phyloP scores from a whole-genome alignment of 2,797 vertebrate species.

The Sebastolobus alascanus region DNA sequence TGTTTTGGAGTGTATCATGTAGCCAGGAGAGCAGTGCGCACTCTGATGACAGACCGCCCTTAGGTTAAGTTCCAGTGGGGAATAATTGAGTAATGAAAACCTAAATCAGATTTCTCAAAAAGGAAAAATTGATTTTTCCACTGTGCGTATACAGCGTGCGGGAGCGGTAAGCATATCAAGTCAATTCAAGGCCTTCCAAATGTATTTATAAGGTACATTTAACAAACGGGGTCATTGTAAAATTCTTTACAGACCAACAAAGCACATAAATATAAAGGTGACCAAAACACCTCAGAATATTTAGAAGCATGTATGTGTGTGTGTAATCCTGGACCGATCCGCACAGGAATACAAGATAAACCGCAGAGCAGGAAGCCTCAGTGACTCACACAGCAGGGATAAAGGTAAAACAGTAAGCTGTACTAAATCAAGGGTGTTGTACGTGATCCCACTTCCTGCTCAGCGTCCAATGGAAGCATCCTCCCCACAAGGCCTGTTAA shows the following conservation, averaged over 20 bases:
- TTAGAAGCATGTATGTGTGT: conserved; percentile 10
- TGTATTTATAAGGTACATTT: conserved; percentile 42
- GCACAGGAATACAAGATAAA: conserved; percentile 38
- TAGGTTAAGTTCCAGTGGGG: conserved; percentile 53
- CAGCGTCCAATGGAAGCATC: conserved; percentile 29
- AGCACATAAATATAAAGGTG: background rate
- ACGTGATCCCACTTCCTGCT: conserved; percentile 40
- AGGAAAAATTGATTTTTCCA: conserved; percentile 67
- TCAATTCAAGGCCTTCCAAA: conserved; percentile 37
- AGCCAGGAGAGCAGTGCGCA: conserved; percentile 19
- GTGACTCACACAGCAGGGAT: conserved; percentile 27
- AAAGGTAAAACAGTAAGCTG: conserved; percentile 59
- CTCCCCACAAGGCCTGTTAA: conserved; percentile 56
- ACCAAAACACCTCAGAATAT: background rate
- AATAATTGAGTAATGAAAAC: conserved; percentile 72
- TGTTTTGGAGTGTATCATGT: conserved; percentile 34
- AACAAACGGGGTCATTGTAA: conserved; percentile 48
- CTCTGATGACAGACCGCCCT: conserved; percentile 58
- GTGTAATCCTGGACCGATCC: conserved; percentile 18
- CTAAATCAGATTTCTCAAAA: conserved; percentile 69
- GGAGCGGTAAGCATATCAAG: conserved; percentile 48
- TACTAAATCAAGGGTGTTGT: conserved; percentile 42
- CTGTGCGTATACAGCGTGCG: conserved; percentile 10
- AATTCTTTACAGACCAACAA: conserved; percentile 35
- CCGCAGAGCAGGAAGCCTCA: conserved; percentile 20